Conservation (phyloP, 2,113 vertebrate genomes). For the Uropsilus gracilis region DNA sequence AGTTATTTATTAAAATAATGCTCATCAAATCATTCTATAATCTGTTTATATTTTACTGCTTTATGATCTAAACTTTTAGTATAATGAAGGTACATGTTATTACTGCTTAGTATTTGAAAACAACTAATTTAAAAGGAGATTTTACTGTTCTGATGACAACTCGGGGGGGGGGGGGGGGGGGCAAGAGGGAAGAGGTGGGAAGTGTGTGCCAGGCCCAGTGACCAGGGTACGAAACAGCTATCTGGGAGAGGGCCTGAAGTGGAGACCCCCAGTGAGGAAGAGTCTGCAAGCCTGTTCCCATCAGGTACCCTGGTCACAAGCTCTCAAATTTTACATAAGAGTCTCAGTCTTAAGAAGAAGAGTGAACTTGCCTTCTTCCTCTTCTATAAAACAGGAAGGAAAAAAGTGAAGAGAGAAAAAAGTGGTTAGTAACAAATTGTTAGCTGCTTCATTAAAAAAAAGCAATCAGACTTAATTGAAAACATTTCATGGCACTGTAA, state of each 20-base stretch:
- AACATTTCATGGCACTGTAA: conserved; percentile 1
- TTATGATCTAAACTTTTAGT: background rate
- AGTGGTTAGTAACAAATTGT: conserved; percentile 81
- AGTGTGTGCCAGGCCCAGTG: no score
- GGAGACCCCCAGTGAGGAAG: background rate
- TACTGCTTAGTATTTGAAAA: background rate
- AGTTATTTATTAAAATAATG: background rate
- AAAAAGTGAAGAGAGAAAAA: conserved; percentile 85
- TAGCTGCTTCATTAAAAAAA: conserved; percentile 77
- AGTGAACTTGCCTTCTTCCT: conserved; percentile 94
- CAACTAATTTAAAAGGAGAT: background rate
- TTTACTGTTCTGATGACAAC: background rate
- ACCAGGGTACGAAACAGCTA: no score
- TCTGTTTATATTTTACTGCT: background rate
- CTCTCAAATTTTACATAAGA: conserved; percentile 54
- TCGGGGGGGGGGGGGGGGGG: no score
- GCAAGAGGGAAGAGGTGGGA: no score
- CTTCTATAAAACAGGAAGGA: conserved; percentile 90
- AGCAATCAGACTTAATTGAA: conserved; percentile 58
- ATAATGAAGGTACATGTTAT: background rate
- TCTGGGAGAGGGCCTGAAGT: background rate
- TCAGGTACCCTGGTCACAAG: background rate
- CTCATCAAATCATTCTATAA: background rate
- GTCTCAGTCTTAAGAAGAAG: conserved; percentile 77
- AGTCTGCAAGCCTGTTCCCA: background rate